Evolutionary conservation across 2,113 vertebrate genomes (phyloP).

Genomic region (Lycaon pictus): DNA sequence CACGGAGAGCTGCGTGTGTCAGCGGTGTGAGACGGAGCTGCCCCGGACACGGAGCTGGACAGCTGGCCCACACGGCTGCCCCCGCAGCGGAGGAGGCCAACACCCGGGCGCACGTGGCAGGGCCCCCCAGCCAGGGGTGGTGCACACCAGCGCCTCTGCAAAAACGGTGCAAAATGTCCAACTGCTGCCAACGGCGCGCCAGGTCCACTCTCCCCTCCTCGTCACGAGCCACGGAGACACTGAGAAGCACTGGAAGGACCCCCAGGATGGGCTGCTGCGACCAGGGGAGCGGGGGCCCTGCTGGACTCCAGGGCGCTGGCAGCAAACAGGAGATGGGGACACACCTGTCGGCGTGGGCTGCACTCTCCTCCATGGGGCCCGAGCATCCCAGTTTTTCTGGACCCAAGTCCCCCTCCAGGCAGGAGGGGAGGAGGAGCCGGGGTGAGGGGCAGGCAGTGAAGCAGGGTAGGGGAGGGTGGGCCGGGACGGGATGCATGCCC

Average conservation of each 20-base stretch:
- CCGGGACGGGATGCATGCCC: accelerated
- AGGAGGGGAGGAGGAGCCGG: accelerated
- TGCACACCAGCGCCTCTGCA: accelerated
- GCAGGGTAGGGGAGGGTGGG: neutral
- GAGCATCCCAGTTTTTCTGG: neutral
- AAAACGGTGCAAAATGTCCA: no score
- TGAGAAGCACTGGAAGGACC: accelerated
- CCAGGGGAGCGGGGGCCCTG: neutral
- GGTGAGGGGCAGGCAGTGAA: neutral
- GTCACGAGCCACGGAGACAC: accelerated
- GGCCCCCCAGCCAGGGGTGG: neutral
- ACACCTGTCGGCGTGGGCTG: accelerated
- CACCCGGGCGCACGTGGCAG: accelerated
- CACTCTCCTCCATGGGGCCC: accelerated
- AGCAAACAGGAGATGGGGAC: accelerated
- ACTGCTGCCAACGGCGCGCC: no score
- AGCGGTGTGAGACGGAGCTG: no score
- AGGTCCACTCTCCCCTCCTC: accelerated
- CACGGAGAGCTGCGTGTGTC: accelerated
- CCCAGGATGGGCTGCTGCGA: accelerated
- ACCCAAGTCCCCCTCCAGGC: neutral
- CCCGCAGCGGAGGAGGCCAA: no score
- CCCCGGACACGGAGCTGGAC: accelerated
- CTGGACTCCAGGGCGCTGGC: accelerated
- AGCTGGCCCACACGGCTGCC: no score